These are phyloP conservation scores for Gymnothorax reevesii DNA, from an alignment of 2,797 vertebrate genomes.

Conservation along the genomic window DNA sequence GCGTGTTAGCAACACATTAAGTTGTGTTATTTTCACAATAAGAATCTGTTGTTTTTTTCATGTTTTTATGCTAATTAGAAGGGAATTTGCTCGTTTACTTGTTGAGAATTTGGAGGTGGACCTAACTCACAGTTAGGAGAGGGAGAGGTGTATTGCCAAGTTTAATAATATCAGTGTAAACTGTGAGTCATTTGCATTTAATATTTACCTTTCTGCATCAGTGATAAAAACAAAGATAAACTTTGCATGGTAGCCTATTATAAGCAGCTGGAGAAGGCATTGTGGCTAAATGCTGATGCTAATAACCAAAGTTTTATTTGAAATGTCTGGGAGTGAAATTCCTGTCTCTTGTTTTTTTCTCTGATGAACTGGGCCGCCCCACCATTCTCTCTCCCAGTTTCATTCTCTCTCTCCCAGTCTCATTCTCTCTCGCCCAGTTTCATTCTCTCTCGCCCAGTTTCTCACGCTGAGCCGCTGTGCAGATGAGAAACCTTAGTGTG, in stretches of 20 bases:
- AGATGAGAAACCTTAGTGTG: too few relatives aligned
- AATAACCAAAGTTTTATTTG: too few relatives aligned
- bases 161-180: background rate
- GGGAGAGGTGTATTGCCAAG: background rate
- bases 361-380: too few relatives aligned
- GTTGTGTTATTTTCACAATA: slow-evolving; percentile 6
- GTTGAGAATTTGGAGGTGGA: background rate
- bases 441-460: too few relatives aligned
- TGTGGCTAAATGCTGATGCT: background rate
- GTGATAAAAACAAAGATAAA: background rate
- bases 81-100: background rate
- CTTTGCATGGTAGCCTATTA: background rate
- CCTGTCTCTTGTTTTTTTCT: too few relatives aligned
- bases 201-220: background rate
- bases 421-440: too few relatives aligned
- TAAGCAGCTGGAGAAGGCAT: background rate
- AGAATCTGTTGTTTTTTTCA: background rate
- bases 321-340: too few relatives aligned
- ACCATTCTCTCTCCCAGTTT: too few relatives aligned
- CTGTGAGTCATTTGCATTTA: background rate
- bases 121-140: slow-evolving; percentile 2
- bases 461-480: too few relatives aligned
- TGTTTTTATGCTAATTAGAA: background rate
- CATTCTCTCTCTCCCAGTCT: too few relatives aligned
- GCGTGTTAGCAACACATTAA: background rate